These are phyloP conservation scores for Ceyx margarethae DNA, from an alignment of 2,113 vertebrate species.

Conservation along the genomic window DNA sequence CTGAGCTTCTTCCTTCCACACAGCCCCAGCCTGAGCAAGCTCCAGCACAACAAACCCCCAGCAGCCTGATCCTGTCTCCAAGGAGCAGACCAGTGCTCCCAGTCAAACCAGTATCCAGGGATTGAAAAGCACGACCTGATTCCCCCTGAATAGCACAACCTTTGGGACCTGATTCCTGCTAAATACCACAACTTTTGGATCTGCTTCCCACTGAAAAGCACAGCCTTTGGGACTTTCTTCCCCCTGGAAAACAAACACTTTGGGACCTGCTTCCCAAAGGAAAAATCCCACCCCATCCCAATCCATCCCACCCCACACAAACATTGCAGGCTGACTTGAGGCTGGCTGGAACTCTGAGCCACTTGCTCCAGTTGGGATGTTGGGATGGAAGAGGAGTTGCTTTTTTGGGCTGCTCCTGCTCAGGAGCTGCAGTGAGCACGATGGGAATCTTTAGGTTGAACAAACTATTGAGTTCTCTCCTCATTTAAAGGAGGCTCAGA, in stretches of 20 bases:
- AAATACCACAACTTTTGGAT: too few species aligned
- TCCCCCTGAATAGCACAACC: background rate
- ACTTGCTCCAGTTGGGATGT: background rate
- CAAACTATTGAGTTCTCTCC: background rate
- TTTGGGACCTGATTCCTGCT: background rate
- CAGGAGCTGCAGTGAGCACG: background rate
- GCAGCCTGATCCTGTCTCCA: background rate
- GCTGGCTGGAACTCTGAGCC: background rate
- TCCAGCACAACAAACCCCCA: background rate
- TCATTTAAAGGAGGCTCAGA: background rate
- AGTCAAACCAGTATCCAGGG: background rate
- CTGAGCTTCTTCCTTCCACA: slow-evolving; percentile 32
- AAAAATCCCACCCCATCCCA: too few species aligned
- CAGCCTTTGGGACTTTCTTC: background rate
- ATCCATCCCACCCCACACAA: background rate
- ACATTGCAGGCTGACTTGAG: background rate
- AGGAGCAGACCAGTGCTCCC: background rate
- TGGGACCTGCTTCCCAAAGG: too few species aligned
- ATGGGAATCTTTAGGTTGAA: background rate
- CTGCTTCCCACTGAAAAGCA: too few species aligned
- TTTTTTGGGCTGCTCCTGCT: background rate
- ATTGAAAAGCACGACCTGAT: background rate
- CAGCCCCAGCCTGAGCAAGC: background rate
- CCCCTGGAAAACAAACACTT: too few species aligned
- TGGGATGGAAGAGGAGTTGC: too few species aligned